Percentiles rank a stretch among this genome's conserved stretches.
Conservation (phyloP, 2,113 vertebrate species). For the Empidonax alnorum region DNA sequence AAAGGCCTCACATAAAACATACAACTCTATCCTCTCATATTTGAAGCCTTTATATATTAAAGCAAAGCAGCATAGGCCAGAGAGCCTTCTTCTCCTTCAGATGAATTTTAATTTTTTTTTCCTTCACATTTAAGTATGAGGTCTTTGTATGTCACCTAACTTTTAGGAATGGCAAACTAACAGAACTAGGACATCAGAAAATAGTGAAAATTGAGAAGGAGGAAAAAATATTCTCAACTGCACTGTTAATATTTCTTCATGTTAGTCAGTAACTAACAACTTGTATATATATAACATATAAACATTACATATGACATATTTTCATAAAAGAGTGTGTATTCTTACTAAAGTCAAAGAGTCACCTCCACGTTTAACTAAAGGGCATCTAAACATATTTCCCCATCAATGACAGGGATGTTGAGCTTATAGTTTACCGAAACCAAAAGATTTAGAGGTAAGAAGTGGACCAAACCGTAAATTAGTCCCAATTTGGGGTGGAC, state of each 20-base stretch:
- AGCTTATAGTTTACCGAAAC: not conserved
- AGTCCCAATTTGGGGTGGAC: not conserved
- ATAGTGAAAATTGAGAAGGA: not conserved
- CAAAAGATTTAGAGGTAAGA: not conserved
- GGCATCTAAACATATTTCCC: not conserved
- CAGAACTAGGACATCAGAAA: not conserved
- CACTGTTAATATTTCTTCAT: not conserved
- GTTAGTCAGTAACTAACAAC: not conserved
- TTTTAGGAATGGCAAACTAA: not conserved
- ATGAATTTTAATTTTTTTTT: not conserved
- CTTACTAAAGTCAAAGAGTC: not conserved
- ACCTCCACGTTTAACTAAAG: not conserved
- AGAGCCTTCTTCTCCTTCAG: not conserved
- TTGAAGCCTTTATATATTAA: not conserved
- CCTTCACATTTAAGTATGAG: not conserved
- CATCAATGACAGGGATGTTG: not conserved
- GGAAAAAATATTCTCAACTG: not conserved
- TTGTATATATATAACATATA: not conserved
- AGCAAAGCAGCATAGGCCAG: not conserved
- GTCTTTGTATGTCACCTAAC: not conserved
- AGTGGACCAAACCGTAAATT: not conserved
- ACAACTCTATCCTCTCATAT: not conserved
- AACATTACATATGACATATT: not conserved
- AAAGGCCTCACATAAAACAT: not conserved
- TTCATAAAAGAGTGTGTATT: not conserved